These are phyloP conservation scores for Rhodeus uyekii DNA, from an alignment of 2,797 vertebrate genomes.

Conservation along the genomic window DNA sequence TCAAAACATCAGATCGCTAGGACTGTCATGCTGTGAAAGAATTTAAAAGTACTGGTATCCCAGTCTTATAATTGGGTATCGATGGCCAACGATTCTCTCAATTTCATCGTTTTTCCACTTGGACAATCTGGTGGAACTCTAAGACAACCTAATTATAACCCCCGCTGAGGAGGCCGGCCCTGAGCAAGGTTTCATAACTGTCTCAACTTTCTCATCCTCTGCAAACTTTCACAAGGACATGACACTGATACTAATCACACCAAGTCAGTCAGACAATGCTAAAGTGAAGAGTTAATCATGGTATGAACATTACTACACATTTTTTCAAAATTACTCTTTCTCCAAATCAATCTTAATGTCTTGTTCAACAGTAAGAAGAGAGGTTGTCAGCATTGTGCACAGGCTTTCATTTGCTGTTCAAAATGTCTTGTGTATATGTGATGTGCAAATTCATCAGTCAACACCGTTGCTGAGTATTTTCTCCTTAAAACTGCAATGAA, in stretches of 20 bases:
- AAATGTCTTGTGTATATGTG: no score
- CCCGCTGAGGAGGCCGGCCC: constrained; percentile 71
- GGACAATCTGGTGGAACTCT: constrained; percentile 69
- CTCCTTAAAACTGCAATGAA: no score
- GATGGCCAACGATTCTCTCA: constrained; percentile 74
- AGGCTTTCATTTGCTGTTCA: not conserved
- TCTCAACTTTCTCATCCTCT: constrained; percentile 43
- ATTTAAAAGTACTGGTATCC: constrained; percentile 61
- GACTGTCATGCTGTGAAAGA: constrained; percentile 24
- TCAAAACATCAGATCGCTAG: constrained; percentile 57
- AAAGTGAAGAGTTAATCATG: not conserved
- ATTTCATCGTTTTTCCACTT: constrained; percentile 74
- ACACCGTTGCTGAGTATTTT: no score
- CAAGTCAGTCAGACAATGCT: not conserved
- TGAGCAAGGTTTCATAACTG: constrained; percentile 49
- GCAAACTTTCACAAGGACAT: constrained; percentile 44
- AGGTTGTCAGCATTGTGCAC: not conserved
- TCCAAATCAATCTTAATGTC: not conserved
- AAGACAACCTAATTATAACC: constrained; percentile 74
- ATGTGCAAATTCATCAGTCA: no score
- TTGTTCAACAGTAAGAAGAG: not conserved
- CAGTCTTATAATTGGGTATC: constrained; percentile 75
- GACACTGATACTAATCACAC: constrained; percentile 34
- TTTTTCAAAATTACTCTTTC: not conserved
- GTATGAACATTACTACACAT: not conserved